Evolutionary conservation across 2,888 invertebrate species (phyloP), one percentile per base, ranked within the genome.

Genomic region (Parascotia fuliginaria): DNA sequence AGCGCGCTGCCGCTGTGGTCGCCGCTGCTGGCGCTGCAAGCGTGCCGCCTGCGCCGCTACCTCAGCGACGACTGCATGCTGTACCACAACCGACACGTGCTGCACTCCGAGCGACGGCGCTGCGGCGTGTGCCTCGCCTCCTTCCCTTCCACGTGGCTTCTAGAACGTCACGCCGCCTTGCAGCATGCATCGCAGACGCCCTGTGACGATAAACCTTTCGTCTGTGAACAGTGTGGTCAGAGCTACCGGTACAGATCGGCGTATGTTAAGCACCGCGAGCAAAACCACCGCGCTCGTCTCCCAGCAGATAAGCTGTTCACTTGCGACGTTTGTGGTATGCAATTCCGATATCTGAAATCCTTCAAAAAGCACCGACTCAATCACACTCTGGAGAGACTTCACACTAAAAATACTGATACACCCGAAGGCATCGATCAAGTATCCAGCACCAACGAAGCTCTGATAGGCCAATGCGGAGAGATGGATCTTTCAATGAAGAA

Each of bases 281-380:
- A 97, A 80, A 97, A 97, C 79, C 97, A 97, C 78, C 94, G 97
- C 13, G 97, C 97, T 1, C 93, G 97, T 12, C 92, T 97, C 34
- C 97, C 97, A 1, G 97, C 97, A 16, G 97, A 97, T 83, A 97
- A 97, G 83, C 93, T 97, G 12, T 97, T 97, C 87, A 97, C 97
- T 13, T 97, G 97, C 79, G 97, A 97, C 77, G 97, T 97, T 1
- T 97, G 97, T 83, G 97, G 97, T 53, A 97, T 97, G 97, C 97
- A 97, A 81, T 97, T 97, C 63, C 94, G 97, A 61, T 97, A 97
- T 83, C 93, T 97, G 39, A 97, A 97, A 77, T 97, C 97, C 0
- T 97, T 97, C 85, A 97, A 97, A 83, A 97, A 97, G 83, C 97
- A 97, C 78, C 94, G 97, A 15, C 93, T 97, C 47, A 97, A 97